A percentile compares a stretch with the other conserved stretches of the same genome.
These are phyloP conservation scores for Papilio polytes DNA, from an alignment of 1,140 invertebrate species.

Conservation along the genomic window DNA sequence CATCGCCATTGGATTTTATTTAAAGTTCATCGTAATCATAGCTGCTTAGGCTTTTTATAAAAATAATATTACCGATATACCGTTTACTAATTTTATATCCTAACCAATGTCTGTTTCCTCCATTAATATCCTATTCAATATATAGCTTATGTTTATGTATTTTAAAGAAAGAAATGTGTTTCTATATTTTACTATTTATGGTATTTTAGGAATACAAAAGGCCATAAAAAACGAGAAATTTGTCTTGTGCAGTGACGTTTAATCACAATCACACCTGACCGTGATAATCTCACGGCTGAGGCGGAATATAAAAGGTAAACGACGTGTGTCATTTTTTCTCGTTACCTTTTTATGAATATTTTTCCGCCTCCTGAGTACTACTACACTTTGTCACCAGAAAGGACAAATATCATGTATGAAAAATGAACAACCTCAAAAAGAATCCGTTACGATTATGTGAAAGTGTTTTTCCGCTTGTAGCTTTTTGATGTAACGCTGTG, in stretches of 20 bases:
- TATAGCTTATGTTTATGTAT: no score
- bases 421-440: conserved; percentile 19
- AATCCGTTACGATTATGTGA: conserved; percentile 27
- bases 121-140: no score
- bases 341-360: conserved; percentile 39
- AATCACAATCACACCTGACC: conserved; percentile 26
- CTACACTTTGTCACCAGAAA: conserved; percentile 35
- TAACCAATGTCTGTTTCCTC: no score
- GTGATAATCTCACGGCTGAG: conserved; percentile 23
- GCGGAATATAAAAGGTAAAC: conserved; percentile 29
- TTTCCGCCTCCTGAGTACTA: conserved; percentile 36
- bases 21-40: no score
- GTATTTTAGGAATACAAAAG: not conserved
- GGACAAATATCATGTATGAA: conserved; percentile 31
- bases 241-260: not conserved
- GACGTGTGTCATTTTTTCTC: conserved; percentile 36
- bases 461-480: conserved; percentile 4
- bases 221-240: not conserved
- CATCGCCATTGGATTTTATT: no score
- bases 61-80: no score
- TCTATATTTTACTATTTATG: no score
- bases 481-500: not conserved
- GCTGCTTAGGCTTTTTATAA: no score
- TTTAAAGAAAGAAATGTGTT: no score
- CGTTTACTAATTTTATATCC: no score